Base-by-base conservation (phyloP, 2,888 invertebrate species). In the Magallana nippona region DNA sequence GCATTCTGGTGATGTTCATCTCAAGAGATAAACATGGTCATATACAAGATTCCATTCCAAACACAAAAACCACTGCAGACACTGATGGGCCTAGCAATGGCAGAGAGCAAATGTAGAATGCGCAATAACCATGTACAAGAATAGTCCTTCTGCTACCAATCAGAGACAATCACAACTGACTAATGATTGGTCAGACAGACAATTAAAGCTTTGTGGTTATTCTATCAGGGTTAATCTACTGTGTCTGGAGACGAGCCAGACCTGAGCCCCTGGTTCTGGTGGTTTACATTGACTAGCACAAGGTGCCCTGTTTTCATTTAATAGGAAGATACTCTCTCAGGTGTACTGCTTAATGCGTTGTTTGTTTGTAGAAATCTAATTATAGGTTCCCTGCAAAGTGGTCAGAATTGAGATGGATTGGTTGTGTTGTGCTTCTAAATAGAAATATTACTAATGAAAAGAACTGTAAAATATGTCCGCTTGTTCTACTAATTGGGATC, bases 101-200 rank as follows among this genome's bases (percentile, higher is more conserved):
- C 19, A 60, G n/a, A 60, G 10, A 19, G 60, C 60, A 19, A 3
- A 10, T n/a, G 60, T n/a, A 60, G n/a, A 60, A 17, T n/a, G n/a
- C 8, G 8, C 60, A 60, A 19, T n/a, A 19, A 44, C n/a, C 60
- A 60, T 60, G 19, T 71, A 15, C 27, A 27, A 22, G 27, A 27
- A 71, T 22, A 15, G 19, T 22, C 71, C 71, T 63, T 71, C 27
- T 71, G 71, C 71, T 32, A 27, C 32, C 32, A 71, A 71, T 71
- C 32, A 71, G 22, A 71, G 22, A 27, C 22, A 71, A 71, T 71
- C 22, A 71, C 71, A 27, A 71, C 71, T 71, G 15, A 71, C 27
- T 71, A 71, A 71, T 71, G 71, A 71, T 71, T 22, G 71, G 71
- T 22, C 71, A 71, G 71, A 71, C 71, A 71, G 71, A 71, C 71